phyloP scores from a whole-genome alignment of 2,797 vertebrate genomes.

The Pangasius krempfi region DNA sequence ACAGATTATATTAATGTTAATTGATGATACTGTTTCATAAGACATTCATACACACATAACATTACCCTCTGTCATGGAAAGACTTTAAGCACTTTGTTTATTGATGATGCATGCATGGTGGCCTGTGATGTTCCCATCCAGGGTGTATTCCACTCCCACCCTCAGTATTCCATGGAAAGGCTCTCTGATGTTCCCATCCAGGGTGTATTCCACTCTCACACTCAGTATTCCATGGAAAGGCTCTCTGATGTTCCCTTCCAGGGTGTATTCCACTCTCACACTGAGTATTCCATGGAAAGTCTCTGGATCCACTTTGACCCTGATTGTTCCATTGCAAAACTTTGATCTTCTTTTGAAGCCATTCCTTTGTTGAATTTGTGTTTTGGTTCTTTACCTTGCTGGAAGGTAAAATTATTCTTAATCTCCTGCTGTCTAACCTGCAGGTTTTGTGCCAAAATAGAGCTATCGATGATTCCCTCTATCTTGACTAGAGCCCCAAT shows the following conservation, averaged over 20 bases:
- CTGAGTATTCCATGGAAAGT: neutral
- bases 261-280: neutral
- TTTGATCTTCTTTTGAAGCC: neutral
- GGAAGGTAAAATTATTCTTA: neutral
- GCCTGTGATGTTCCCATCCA: neutral
- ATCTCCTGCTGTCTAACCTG: neutral
- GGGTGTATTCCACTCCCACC: neutral
- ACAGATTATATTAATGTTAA: slow-evolving; percentile 4
- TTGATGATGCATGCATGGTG: neutral
- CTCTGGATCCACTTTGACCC: neutral
- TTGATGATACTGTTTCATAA: neutral
- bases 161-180: neutral
- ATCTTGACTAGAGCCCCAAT: neutral
- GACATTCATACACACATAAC: neutral
- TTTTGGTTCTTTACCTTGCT: neutral
- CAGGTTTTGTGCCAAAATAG: neutral
- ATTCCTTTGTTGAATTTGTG: neutral
- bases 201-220: neutral
- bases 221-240: neutral
- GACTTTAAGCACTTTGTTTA: neutral
- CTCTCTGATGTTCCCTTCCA: neutral
- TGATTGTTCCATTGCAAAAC: neutral
- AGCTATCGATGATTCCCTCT: neutral
- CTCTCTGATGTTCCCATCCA: neutral
- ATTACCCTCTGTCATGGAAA: neutral